Evolutionary conservation across 2,888 invertebrate species (phyloP).

Genomic region (Frankliniella intonsa): DNA sequence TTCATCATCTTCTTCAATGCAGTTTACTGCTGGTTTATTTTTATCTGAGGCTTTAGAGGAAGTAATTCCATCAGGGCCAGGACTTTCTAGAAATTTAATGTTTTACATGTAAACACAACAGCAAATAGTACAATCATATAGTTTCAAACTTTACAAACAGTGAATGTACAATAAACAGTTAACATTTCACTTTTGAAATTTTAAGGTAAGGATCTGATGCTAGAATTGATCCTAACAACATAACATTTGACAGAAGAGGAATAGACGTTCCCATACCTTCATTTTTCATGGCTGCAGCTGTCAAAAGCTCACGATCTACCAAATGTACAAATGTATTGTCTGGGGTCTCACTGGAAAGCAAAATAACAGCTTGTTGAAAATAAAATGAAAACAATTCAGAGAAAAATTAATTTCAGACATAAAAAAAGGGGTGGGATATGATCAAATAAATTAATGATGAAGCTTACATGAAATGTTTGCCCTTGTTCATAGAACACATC

Average conservation of each 20-base stretch:
- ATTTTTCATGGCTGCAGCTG: constrained; percentile 14
- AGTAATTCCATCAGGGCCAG: not conserved
- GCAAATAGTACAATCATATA: not conserved
- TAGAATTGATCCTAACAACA: not conserved
- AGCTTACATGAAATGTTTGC: constrained; percentile 59
- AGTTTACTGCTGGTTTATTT: not conserved
- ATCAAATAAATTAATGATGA: constrained; percentile 29
- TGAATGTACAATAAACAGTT: not conserved
- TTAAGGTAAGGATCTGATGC: not conserved
- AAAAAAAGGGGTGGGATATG: constrained; percentile 7
- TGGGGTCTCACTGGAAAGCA: constrained; percentile 48
- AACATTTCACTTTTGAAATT: not conserved
- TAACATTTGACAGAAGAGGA: not conserved
- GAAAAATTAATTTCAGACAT: not conserved
- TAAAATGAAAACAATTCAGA: not conserved
- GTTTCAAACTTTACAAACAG: not conserved
- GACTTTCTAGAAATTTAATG: not conserved
- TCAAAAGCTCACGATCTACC: constrained; percentile 40
- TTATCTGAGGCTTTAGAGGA: not conserved
- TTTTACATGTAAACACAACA: not conserved
- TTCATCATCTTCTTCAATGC: constrained; percentile 2
- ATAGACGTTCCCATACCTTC: not conserved
- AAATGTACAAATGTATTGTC: constrained; percentile 48
- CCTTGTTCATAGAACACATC: constrained; percentile 60
- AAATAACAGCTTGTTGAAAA: not conserved